Evolutionary conservation across 2,888 invertebrate genomes (phyloP), one percentile per base, ranked within the genome.

Genomic region (Nomada fabriciana): DNA sequence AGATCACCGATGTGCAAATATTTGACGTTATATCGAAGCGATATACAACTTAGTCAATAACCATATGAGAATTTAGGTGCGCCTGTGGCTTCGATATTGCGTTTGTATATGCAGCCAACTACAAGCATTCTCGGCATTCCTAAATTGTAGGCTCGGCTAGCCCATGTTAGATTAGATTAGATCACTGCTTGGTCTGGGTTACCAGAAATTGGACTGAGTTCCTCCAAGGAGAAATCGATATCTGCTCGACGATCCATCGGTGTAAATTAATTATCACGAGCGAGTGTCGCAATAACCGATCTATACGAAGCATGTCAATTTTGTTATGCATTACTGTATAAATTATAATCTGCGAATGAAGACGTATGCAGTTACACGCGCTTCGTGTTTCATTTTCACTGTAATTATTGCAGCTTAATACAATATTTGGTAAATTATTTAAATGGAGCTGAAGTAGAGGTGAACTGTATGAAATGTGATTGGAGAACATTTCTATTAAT

Each of bases 111-210:
- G 53, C 29, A 68, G 42, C 47, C n/a, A 61, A 57, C 78, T 71
- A 53, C 74, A 76, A 72, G 75, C 78, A 87, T 86, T 84, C 86
- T 67, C 75, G 77, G 72, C 69, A 87, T 87, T 87, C 84, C 87
- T 86, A 86, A 87, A 87, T 82, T 81, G 59, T 67, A 73, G 84
- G 76, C 82, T 77, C 75, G 75, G 50, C 73, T 73, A 74, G 70
- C 71, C 68, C 73, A 78, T 79, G 86, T 87, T 79, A 81, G 81
- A 82, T 86, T 75, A 81, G 80, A 86, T 82, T 77, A 73, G 80
- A 69, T 71, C 65, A 69, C 68, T 63, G 74, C 68, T 63, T 64
- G 43, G 52, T 18, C 18, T 47, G 55, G 73, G 63, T 64, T 67
- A 76, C 63, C 82, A 65, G 71, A 78, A 81, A 83, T 76, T 81